phyloP scores from a whole-genome alignment of 2,888 invertebrate genomes.

The Flexamia atlantica region DNA sequence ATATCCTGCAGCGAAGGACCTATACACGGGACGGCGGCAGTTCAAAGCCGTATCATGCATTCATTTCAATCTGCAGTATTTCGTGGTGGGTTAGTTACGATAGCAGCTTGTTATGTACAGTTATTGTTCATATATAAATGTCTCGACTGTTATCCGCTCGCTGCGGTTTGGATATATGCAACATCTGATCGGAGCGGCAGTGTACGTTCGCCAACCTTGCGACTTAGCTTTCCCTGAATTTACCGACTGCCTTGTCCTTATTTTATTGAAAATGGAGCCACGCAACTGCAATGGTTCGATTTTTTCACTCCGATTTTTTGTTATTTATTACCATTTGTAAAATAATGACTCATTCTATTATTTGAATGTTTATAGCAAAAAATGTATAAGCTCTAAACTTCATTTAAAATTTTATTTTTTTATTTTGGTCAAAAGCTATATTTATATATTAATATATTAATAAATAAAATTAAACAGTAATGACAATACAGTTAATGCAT shows the following conservation, averaged over 20 bases:
- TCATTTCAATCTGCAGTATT: slow-evolving; percentile 15
- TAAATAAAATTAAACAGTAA: too few species aligned
- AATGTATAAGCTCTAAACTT: too few species aligned
- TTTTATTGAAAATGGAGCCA: slow-evolving; percentile 6
- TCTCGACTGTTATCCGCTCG: neutral
- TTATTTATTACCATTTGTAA: too few species aligned
- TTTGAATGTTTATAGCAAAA: too few species aligned
- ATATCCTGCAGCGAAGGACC: too few species aligned
- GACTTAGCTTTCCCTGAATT: neutral
- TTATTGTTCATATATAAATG: slow-evolving; percentile 44
- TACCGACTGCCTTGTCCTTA: slow-evolving; percentile 19
- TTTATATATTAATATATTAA: too few species aligned
- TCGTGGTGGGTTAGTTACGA: slow-evolving; percentile 4
- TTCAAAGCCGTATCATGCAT: neutral
- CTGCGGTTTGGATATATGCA: slow-evolving; percentile 15
- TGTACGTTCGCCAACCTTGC: neutral
- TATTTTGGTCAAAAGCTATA: too few species aligned
- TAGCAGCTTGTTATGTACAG: slow-evolving; percentile 4
- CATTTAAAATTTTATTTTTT: too few species aligned
- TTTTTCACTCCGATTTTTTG: too few species aligned
- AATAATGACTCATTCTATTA: too few species aligned
- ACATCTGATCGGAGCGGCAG: slow-evolving; percentile 3
- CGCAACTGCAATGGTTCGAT: neutral
- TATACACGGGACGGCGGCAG: neutral
- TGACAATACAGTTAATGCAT: too few species aligned